Evolutionary conservation across 2,888 invertebrate species (phyloP).

Genomic region (Polydrusus tereticollis): DNA sequence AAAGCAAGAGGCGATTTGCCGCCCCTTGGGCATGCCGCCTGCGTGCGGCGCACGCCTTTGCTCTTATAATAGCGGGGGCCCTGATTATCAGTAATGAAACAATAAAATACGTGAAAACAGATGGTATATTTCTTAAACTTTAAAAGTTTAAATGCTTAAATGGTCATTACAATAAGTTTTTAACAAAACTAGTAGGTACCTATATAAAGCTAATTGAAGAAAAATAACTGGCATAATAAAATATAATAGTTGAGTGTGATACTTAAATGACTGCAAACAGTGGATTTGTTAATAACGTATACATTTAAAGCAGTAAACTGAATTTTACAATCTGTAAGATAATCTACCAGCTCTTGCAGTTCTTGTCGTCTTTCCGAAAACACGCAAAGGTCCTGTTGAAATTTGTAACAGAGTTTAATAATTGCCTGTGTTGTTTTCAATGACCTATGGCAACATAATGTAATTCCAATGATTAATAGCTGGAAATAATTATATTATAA

Average conservation of each 20-base stretch:
- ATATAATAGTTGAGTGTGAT: slow-evolving; percentile 14
- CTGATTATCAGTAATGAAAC: too few relatives aligned
- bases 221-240: slow-evolving; percentile 10
- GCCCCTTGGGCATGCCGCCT: too few relatives aligned
- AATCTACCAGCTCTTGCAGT: slow-evolving; percentile 36
- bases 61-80: too few relatives aligned
- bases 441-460: slow-evolving; percentile 2
- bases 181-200: too few relatives aligned
- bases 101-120: too few relatives aligned
- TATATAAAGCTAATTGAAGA: not conserved
- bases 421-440: slow-evolving; percentile 27
- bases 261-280: not conserved
- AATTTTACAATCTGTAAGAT: slow-evolving; percentile 16
- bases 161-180: too few relatives aligned
- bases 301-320: slow-evolving; percentile 10
- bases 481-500: not conserved
- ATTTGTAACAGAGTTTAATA: slow-evolving; percentile 37
- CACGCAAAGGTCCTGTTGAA: slow-evolving; percentile 37
- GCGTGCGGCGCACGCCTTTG: too few relatives aligned
- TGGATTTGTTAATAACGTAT: not conserved
- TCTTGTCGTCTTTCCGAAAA: slow-evolving; percentile 41
- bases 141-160: too few relatives aligned
- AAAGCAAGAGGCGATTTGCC: too few relatives aligned
- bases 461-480: slow-evolving; percentile 4
- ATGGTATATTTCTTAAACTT: too few relatives aligned